Evolutionary conservation across 2,888 invertebrate species (phyloP), one percentile per base, ranked within the genome.

Genomic region (Mycalesis mineus): DNA sequence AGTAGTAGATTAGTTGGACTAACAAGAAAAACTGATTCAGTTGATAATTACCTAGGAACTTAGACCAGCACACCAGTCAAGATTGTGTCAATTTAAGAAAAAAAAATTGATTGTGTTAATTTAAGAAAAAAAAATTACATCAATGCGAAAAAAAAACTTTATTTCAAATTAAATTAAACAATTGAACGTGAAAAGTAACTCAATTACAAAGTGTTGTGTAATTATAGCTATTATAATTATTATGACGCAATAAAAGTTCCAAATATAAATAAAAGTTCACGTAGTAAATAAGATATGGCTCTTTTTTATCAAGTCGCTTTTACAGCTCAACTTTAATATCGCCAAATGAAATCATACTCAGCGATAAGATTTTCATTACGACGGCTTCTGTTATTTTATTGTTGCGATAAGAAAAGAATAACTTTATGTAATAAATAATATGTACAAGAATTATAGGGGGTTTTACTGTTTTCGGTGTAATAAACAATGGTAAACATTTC

Each of bases 291-390:
- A 50, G 39, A 39, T 40, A 50, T 40, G 14, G 50, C 36, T 28
- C 31, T 40, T 50, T 50, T 76, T 58, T 55, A 37, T 41, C 60
- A 53, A 49, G 48, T 22, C n/a, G 56, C 51, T 54, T 60, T 57
- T 51, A 60, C 53, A 56, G 39, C 52, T 15, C 73, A 70, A 73
- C 68, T 82, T 78, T 80, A 79, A 80, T 82, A 78, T 75, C 70
- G 71, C 71, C 67, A 67, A 80, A 82, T 77, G 73, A 77, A 57
- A 78, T 79, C 74, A 73, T 68, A 67, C 69, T 73, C 68, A 67
- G 65, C 68, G 71, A 73, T 71, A 68, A 70, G 62, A 59, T 69
- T 74, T 73, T 75, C 71, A 75, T 73, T 69, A 68, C 66, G 67
- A 67, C 64, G 54, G 57, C 59, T 61, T 60, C 65, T 62, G 62